Evolutionary conservation across 2,797 vertebrate genomes (phyloP), one percentile per base, ranked within the genome.

Genomic region (Chromobotia macracanthus): DNA sequence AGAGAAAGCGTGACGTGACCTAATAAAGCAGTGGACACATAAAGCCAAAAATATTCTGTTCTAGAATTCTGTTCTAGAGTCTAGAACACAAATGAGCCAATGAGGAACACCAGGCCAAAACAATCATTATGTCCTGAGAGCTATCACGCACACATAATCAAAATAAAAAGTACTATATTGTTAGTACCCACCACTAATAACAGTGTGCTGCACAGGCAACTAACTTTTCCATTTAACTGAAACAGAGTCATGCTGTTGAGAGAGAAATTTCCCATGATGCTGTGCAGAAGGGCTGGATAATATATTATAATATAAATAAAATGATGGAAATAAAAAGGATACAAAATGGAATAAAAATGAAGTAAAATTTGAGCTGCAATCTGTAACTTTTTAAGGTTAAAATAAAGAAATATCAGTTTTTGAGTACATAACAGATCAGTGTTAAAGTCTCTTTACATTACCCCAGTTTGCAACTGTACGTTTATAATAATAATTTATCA

Each of bases 81-180:
- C 48, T 15, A 70, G 28, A 58, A 75, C 35, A 58, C n/a, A 55
- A 35, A 66, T 48, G 69, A 55, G 44, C 23, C 72, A 71, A 75
- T 31, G 38, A 70, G 79, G 12, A 63, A 61, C 23, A 80, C 13
- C 56, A 51, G 18, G 46, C 55, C 21, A 50, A 46, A 55, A 63
- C 31, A 44, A 60, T 51, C 25, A 65, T 19, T 28, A 18, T 5
- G 16, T 50, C 15, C 44, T 48, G 31, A 23, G 15, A 56, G n/a
- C 23, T 12, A n/a, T 35, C 50, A 55, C 25, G 12, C 69, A 71
- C 25, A 38, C 23, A 48, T 31, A 10, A 51, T 23, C 31, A n/a
- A 28, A 60, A 56, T 41, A 69, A 71, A 23, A 28, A 61, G 65
- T 31, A 75, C 63, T 80, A 5, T 19, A 35, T 35, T 50, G n/a